These are phyloP conservation scores for Picathartes gymnocephalus DNA, from an alignment of 2,113 vertebrate species.

Conservation along the genomic window DNA sequence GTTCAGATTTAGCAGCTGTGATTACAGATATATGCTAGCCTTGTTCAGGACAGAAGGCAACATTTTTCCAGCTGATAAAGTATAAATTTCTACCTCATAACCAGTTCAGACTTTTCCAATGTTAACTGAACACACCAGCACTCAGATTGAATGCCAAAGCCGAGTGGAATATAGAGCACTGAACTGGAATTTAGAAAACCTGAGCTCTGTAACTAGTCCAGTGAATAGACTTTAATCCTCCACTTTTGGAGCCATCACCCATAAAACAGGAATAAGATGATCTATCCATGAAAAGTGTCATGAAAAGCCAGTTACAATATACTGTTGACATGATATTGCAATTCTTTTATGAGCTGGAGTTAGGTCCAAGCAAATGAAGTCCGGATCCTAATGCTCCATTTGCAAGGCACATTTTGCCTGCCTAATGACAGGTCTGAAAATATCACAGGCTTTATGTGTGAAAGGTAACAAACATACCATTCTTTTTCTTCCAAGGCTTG, in stretches of 20 bases:
- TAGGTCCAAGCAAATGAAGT: background rate
- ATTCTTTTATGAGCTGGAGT: background rate
- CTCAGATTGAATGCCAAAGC: background rate
- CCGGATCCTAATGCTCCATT: background rate
- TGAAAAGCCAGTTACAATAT: background rate
- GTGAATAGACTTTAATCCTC: background rate
- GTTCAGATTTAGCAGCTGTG: background rate
- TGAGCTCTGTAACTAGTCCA: background rate
- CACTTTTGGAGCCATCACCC: background rate
- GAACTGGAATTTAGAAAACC: background rate
- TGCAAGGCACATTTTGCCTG: background rate
- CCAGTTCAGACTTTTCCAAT: background rate
- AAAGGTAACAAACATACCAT: background rate
- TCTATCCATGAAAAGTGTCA: background rate
- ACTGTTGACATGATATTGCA: background rate
- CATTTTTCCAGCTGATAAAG: background rate
- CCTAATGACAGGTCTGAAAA: background rate
- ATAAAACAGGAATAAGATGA: background rate
- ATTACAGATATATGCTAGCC: background rate
- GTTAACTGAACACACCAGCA: background rate
- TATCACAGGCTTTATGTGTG: background rate
- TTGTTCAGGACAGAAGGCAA: background rate
- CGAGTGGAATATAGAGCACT: background rate
- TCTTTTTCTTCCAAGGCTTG: background rate
- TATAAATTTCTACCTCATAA: background rate